Conservation (phyloP, 2,113 vertebrate genomes). For the Engraulis encrasicolus region DNA sequence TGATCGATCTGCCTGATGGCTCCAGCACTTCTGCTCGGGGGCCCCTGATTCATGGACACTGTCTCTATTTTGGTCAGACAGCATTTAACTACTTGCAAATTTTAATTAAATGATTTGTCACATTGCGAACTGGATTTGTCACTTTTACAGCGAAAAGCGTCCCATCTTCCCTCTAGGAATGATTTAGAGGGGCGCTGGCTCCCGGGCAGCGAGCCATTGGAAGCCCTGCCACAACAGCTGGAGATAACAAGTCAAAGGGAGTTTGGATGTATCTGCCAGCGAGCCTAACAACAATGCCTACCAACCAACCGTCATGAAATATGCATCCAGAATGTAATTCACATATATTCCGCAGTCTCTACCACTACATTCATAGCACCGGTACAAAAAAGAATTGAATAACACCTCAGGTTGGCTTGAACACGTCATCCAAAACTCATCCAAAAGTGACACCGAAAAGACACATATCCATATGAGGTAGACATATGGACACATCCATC, state of each 20-base stretch:
- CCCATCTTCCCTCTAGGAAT: constrained; percentile 67
- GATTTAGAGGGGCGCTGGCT: not conserved
- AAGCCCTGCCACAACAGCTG: not conserved
- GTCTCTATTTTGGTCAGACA: constrained; percentile 65
- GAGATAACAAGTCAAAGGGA: not conserved
- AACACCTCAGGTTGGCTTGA: no score
- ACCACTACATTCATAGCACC: no score
- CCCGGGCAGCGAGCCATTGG: not conserved
- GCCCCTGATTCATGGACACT: constrained; percentile 68
- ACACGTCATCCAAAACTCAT: no score
- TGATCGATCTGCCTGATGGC: constrained; percentile 52
- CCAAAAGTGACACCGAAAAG: no score
- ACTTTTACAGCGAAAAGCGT: constrained; percentile 57
- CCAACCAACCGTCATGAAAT: not conserved
- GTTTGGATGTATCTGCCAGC: not conserved
- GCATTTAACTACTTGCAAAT: constrained; percentile 71
- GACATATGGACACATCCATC: no score
- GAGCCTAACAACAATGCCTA: not conserved
- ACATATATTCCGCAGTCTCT: not conserved
- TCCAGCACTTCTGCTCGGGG: constrained; percentile 43
- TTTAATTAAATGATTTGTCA: constrained; percentile 77
- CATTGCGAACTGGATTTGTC: constrained; percentile 68
- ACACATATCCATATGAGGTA: no score
- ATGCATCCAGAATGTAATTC: not conserved
- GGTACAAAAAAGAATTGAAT: no score